Conservation (phyloP, 2,888 invertebrate species). For the Malthinus seriepunctatus region DNA sequence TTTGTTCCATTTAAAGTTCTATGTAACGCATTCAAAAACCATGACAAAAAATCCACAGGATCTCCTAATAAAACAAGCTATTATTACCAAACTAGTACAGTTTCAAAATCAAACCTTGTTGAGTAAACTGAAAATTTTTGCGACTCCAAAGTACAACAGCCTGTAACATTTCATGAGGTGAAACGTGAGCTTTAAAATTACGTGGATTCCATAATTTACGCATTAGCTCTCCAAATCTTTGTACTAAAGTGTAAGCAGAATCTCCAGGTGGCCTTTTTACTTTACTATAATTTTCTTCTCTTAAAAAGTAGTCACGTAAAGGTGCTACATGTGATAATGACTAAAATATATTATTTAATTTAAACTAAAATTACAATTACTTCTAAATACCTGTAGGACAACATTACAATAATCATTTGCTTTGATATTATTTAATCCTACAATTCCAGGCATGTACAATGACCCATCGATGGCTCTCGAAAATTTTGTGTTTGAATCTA, state of each 20-base stretch:
- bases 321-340: slow-evolving; percentile 95
- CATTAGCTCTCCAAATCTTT: slow-evolving; percentile 92
- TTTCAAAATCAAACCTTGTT: slow-evolving; percentile 74
- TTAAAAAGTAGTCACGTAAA: slow-evolving; percentile 90
- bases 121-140: slow-evolving; percentile 96
- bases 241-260: slow-evolving; percentile 87
- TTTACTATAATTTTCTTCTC: slow-evolving; percentile 89
- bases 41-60: slow-evolving; percentile 96
- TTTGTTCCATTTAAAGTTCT: slow-evolving; percentile 92
- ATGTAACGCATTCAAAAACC: slow-evolving; percentile 97
- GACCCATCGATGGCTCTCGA: slow-evolving; percentile 96
- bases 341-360: slow-evolving; percentile 57
- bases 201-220: slow-evolving; percentile 98
- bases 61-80: slow-evolving; percentile 68
- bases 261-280: slow-evolving; percentile 95
- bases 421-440: slow-evolving; percentile 98
- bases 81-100: neutral
- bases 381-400: slow-evolving; percentile 77
- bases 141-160: slow-evolving; percentile 96
- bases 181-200: slow-evolving; percentile 99
- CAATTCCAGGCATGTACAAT: slow-evolving; percentile 95
- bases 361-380: neutral
- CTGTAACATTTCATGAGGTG: slow-evolving; percentile 99
- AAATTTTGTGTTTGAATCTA: slow-evolving; percentile 83
- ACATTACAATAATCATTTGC: slow-evolving; percentile 99